These are phyloP conservation scores for Delia radicum DNA, from an alignment of 1,140 invertebrate species.

Conservation along the genomic window DNA sequence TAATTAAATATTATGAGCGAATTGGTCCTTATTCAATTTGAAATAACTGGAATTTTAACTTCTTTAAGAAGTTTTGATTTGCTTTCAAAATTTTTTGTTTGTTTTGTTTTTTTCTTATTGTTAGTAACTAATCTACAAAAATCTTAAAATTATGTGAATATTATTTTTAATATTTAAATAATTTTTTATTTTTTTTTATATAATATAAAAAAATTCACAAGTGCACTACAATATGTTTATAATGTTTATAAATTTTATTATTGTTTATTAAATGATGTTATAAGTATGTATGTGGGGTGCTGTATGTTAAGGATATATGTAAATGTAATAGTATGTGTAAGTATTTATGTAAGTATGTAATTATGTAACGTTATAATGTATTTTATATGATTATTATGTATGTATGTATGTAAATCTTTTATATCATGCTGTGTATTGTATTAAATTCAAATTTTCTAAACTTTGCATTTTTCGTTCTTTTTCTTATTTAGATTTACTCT, in stretches of 20 bases:
- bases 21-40: constrained; percentile 52
- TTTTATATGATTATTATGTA: not conserved
- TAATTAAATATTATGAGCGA: constrained; percentile 38
- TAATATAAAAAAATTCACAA: not conserved
- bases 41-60: constrained; percentile 35
- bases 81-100: not conserved
- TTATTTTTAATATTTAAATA: not conserved
- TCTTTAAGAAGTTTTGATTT: constrained; percentile 47
- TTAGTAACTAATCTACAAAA: constrained; percentile 5
- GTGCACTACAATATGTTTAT: constrained; percentile 7
- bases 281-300: not conserved
- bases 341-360: constrained; percentile 2
- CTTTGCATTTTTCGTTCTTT: not conserved
- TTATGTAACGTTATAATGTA: constrained; percentile 6
- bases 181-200: not conserved
- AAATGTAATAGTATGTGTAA: not conserved
- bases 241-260: constrained; percentile 5
- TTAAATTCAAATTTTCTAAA: not conserved
- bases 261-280: constrained; percentile 2
- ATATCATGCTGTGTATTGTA: not conserved
- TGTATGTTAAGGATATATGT: too few species aligned
- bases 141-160: not conserved
- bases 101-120: not conserved
- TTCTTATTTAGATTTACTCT: not conserved
- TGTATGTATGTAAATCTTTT: not conserved